Evolutionary conservation across 2,888 invertebrate species (phyloP), one percentile per base, ranked within the genome.

Genomic region (Mechanitis mazaeus): DNA sequence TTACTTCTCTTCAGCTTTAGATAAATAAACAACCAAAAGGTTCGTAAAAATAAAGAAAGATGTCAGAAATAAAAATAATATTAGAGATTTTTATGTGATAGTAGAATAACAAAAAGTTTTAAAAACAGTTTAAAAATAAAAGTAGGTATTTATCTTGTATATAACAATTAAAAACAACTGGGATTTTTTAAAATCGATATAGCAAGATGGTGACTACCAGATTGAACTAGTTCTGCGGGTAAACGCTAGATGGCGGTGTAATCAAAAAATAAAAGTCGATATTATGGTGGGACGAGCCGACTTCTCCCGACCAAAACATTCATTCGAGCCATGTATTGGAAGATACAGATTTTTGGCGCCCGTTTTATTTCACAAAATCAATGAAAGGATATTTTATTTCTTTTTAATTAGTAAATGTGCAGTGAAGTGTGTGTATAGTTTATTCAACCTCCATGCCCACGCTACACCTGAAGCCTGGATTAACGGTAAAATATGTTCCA

Each of bases 381-480:
- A 69, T 72, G 70, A 64, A 70, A 74, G 67, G 64, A 70, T 69
- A 63, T 65, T 69, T 62, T 65, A 72, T 68, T 64, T 66, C 28
- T 64, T 59, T 67, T 63, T 60, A 45, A 68, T 66, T 65, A 71
- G 71, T 78, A 70, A 72, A 79, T 79, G 83, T 85, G 79, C 75
- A 79, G 85, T 87, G 82, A 69, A 79, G 82, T 85, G 79, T 64
- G 50, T 61, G 70, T 70, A 64, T 59, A 46, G 61, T 57, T 63
- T 66, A 64, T 70, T 66, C 67, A 58, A 68, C 70, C 81, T 77
- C 75, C 75, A 91, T 90, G 91, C 91, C 91, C 74, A 83, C 90
- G 65, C 70, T 91, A 84, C 87, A 90, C 67, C 80, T 91, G 69
- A 90, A 90, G 74, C 87, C 90, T 67, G 89, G 90, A 79, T 80